Base-by-base conservation (phyloP, 2,888 invertebrate genomes). In the Limnephilus auricula region DNA sequence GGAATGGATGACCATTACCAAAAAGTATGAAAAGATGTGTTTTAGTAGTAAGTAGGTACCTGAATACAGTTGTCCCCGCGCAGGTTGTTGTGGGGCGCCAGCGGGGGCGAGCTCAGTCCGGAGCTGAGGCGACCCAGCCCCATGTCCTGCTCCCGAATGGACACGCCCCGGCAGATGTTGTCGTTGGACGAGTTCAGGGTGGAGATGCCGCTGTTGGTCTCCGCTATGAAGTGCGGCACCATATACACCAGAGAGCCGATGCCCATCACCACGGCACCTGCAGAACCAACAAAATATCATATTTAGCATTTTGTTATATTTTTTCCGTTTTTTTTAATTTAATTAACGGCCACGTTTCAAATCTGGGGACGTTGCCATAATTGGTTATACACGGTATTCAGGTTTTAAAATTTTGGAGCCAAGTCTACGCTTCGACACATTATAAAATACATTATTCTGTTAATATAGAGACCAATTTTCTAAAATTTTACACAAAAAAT, bases 241-340 rank as follows among this genome's bases (percentile, higher is more conserved):
- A 99, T 98, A 95, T 99, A 99, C 93, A 99, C 97, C 94, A 99
- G 96, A 80, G 99, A 98, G 1, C 99, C 99, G 94, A 98, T 97
- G 92, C 98, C 99, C 98, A 99, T 99, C 94, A 99, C 98, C 90
- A 99, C 97, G 90, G 98, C 98, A 94, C 98, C 98, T 97, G 94
- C 9, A 15, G 65, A 86, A 86, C 18, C 65, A 40, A 45, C 12
- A 40, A 40, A 9, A 40, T 40, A 40, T 40, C 40, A 40, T 40
- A 40, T 40, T 40, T 40, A 40, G 40, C 40, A 37, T 6, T 37
- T 37, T 37, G 10, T 37, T 37, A 10, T 10, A 37, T 37, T 37
- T 37, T 37, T 37, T 10, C 9, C 2, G 4, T 2, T 34, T 34
- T 34, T 34, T n/a, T n/a, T n/a, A n/a, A n/a, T n/a, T n/a, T n/a